Conservation (phyloP, 2,113 vertebrate species). For the Artemisiospiza belli region DNA sequence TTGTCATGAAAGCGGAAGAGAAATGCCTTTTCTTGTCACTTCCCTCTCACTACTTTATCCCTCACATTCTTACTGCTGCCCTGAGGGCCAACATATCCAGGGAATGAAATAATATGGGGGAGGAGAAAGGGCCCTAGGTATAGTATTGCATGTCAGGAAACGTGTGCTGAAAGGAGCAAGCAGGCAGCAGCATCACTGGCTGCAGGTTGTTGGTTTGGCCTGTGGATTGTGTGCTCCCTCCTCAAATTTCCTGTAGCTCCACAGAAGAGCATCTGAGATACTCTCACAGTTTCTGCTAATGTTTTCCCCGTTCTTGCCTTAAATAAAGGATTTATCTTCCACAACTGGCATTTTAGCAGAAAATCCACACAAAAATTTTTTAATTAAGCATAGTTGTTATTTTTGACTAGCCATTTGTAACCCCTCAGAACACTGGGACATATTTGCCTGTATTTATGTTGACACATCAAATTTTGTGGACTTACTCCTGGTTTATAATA, state of each 20-base stretch:
- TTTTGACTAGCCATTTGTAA: background rate
- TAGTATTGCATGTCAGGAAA: background rate
- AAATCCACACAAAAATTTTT: background rate
- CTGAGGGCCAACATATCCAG: background rate
- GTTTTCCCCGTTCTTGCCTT: background rate
- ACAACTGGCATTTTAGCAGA: background rate
- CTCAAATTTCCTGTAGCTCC: background rate
- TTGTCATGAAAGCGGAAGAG: background rate
- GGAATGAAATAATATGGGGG: background rate
- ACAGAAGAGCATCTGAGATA: background rate
- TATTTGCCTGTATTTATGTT: background rate
- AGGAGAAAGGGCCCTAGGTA: background rate
- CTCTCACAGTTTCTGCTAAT: background rate
- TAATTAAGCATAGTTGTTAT: background rate
- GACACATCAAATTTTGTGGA: background rate
- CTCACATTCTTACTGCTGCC: background rate
- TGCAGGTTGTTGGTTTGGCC: background rate
- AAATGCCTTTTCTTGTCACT: background rate
- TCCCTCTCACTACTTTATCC: background rate
- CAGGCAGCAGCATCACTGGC: background rate
- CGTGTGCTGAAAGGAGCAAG: accelerated
- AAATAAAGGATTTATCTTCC: background rate
- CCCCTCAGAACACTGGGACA: accelerated
- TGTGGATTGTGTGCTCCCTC: background rate
- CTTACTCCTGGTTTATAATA: background rate